A percentile compares a stretch with the other conserved stretches of the same genome.
Evolutionary conservation across 2,113 vertebrate species (phyloP).

Genomic region (Nipponia nippon): DNA sequence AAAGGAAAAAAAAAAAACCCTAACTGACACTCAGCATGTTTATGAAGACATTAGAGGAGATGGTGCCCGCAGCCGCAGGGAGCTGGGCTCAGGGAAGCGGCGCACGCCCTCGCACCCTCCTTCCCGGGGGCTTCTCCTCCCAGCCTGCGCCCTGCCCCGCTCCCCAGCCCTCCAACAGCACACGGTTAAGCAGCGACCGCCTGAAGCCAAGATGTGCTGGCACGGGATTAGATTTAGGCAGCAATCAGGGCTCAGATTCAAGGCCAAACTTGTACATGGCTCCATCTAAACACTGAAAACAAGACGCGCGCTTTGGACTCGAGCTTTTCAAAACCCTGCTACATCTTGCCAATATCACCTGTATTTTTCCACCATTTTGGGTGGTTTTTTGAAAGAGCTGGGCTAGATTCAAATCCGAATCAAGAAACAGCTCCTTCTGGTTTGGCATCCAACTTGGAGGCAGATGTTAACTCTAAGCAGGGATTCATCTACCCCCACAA

Average conservation of each 20-base stretch:
- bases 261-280: not conserved
- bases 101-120: accelerated
- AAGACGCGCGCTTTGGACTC: not conserved
- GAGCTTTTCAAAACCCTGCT: not conserved
- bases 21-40: accelerated
- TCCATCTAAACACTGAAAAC: not conserved
- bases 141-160: accelerated
- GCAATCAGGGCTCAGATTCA: not conserved
- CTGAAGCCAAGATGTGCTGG: not conserved
- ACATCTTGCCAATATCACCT: not conserved
- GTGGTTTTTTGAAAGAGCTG: not conserved
- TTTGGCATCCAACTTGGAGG: not conserved
- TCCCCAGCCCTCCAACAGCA: not conserved
- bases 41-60: accelerated
- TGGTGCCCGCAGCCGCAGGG: not conserved
- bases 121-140: not conserved
- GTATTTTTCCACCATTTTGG: not conserved
- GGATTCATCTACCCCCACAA: not conserved
- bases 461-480: conserved; percentile 9
- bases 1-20: too few species aligned
- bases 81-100: not conserved
- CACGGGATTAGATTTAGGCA: not conserved
- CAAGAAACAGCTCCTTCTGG: not conserved
- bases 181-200: accelerated
- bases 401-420: not conserved